Base-by-base conservation (phyloP, 2,888 invertebrate species). In the Drosophila monieri region DNA sequence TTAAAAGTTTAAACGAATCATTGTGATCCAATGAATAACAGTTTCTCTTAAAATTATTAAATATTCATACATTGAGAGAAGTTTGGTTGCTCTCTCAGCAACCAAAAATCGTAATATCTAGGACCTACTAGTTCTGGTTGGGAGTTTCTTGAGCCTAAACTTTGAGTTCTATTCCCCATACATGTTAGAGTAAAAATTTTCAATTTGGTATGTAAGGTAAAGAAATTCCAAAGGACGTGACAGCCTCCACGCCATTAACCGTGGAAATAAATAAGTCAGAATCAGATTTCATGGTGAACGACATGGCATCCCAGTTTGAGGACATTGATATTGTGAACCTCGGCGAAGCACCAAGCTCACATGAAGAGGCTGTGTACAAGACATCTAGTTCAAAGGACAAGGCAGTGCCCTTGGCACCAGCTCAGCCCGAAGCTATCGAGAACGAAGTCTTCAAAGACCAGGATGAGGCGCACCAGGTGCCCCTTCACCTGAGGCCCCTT, bases 241-340 rank as follows among this genome's bases (percentile, higher is more conserved):
- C 15, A 9, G 10, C 0, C 9, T 15, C 8, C 3, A 9, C 15
- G 5, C 39, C 8, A 14, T 14, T 37, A n/a, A 0, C 43, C 21
- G 27, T 12, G 3, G 21, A 9, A 35, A 23, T 27, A n/a, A 52
- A 59, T 61, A 64, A 75, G 66, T 76, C 73, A 21, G 69, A 72
- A 51, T 76, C 89, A 64, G 90, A 90, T 61, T 61, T 90, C 30
- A 90, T 90, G 90, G 80, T 90, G 76, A 90, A 76, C 80, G 90
- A 91, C 78, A 27, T 27, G 27, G 91, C 84, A 39, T 76, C 79
- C 27, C 61, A 68, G n/a, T 74, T 74, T 62, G 89, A 90, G 49
- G 88, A 90, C 62, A 87, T 91, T 65, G 90, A 90, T 84, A 91
- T 91, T 73, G 87, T 91, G 41, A 90, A 91, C 76, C 76, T 91